Evolutionary conservation across 2,888 invertebrate genomes (phyloP), one percentile per base, ranked within the genome.

Genomic region (Rhimphoctona megacephalus): DNA sequence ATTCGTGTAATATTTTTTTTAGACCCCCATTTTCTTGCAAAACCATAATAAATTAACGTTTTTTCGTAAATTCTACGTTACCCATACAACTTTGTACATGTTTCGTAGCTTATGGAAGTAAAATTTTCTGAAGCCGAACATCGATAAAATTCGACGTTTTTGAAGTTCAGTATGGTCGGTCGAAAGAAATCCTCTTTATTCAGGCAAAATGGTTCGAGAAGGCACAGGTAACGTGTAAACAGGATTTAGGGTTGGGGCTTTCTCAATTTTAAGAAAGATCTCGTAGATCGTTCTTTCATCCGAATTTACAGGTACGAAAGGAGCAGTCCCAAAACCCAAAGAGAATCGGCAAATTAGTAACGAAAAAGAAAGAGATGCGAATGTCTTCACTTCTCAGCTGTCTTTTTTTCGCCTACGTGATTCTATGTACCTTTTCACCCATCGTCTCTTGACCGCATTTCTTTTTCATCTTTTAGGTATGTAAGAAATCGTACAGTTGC

Each of bases 151-250:
- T 49, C 49, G 19, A 49, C 19, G 6, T 49, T 67, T 66, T 81
- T 36, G 25, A 74, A 25, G 17, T 69, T 66, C 54, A 73, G 43
- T 39, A 36, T 17, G 36, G 67, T 73, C 19, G 39, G n/a, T 36
- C 17, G 36, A 22, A 46, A 6, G 25, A 39, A 14, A 39, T 43
- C 67, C 33, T 80, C 67, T 70, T 85, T 70, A 80, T 69, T 73
- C 57, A 43, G 87, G 79, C 78, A 83, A 87, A 84, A 52, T 67
- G 57, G 36, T 67, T 43, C 17, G 67, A 52, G 19, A 30, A n/a
- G 14, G 72, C 88, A 87, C 49, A 49, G 86, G 85, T 87, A 88
- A 85, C 77, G 85, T 83, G 81, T 72, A 88, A 87, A 87, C 83
- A 85, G 57, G 30, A 61, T 25, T 52, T 64, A 54, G 52, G 19